Base-by-base conservation (phyloP, 2,888 invertebrate species). In the Dynastes grantii region DNA sequence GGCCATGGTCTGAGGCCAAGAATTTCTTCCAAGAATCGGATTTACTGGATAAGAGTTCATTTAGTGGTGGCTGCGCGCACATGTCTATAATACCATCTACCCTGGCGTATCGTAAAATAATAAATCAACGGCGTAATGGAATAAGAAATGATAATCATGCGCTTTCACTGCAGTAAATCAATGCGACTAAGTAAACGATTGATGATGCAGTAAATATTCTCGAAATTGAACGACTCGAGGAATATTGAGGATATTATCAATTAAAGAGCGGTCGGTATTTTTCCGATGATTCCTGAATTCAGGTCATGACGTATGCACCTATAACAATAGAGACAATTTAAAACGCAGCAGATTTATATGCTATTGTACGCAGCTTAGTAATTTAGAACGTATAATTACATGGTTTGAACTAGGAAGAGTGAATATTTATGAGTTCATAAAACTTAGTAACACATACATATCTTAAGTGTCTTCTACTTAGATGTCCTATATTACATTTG, bases 1-100 rank as follows among this genome's bases (percentile, higher is more conserved):
- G 73, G 73, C 61, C 73, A 75, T 61, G 61, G 58, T 75, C 73
- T 75, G 73, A 75, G 73, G 61, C 73, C 61, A 75, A 75, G 73
- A 75, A 75, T 75, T 61, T 61, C 32, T 75, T 75, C 73, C 61
- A 29, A 49, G 73, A 75, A 75, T 75, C 61, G 73, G 27, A 45
- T 61, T 61, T 40, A 75, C 73, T 61, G 73, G 22, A 61, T 22
- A 58, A 22, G 45, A 61, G 45, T 61, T 45, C 61, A 27, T 75
- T 58, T 45, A 68, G 27, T 51, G 27, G 27, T 53, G 29, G 13
- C 16, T 68, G 51, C 55, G 53, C 13, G 55, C 55, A 58, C 13
- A 61, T 68, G 45, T 45, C 45, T 45, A 53, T 13, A 51, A 29
- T 51, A 68, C 22, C 29, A 51, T 49, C 51, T 51, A 29, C 68